Evolutionary conservation across 2,113 vertebrate species (phyloP).

Genomic region (Anthoscopus minutus): DNA sequence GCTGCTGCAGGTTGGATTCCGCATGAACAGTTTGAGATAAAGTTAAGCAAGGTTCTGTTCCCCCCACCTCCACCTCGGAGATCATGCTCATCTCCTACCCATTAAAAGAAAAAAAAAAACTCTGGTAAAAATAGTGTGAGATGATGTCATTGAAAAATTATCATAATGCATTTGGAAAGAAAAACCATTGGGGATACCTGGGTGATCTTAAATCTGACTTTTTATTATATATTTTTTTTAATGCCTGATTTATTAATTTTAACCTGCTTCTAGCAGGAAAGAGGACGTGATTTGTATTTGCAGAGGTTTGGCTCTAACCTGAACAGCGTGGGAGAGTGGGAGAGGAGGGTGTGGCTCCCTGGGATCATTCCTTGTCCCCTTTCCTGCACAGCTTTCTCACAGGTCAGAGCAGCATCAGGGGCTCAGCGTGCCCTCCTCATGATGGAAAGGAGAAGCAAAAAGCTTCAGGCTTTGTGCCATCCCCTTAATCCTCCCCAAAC

Average conservation of each 20-base stretch:
- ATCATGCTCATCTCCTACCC: not conserved
- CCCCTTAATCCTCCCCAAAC: not conserved
- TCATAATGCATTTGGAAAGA: conserved; percentile 38
- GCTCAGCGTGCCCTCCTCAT: not conserved
- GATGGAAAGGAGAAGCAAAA: not conserved
- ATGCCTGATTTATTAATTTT: conserved; percentile 19
- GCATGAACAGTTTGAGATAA: not conserved
- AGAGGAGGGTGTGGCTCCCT: not conserved
- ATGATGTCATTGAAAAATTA: conserved; percentile 51
- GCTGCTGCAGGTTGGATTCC: not conserved
- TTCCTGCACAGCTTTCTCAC: not conserved
- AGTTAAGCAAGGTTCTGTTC: not conserved
- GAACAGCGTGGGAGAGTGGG: not conserved
- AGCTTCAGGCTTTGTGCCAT: not conserved
- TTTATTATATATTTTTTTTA: not conserved
- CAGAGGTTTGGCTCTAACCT: not conserved
- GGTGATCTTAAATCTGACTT: conserved; percentile 2
- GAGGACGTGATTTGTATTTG: not conserved
- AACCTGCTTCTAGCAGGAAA: not conserved
- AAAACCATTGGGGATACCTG: not conserved
- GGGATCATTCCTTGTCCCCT: not conserved
- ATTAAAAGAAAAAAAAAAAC: not conserved
- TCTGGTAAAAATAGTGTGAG: conserved; percentile 5
- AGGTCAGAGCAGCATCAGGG: not conserved
- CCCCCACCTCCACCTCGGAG: not conserved